Conservation (phyloP, 2,888 invertebrate species). For the Limulus polyphemus region DNA sequence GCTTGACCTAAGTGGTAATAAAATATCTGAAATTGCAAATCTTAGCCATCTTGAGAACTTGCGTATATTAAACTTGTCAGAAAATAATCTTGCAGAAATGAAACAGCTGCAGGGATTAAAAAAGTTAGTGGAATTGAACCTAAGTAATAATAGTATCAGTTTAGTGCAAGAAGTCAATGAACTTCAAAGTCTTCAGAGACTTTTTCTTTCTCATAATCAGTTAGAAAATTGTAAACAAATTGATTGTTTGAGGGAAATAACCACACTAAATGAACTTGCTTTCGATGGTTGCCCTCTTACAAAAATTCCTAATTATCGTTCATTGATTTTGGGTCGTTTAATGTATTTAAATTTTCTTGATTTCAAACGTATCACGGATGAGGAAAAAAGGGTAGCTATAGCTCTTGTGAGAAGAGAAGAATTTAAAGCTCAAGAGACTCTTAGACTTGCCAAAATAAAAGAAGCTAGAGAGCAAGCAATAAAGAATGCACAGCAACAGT, state of each 20-base stretch:
- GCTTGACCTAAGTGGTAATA: conserved; percentile 83
- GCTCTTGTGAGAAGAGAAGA: conserved; percentile 19
- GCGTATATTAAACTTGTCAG: conserved; percentile 83
- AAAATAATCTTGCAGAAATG: conserved; percentile 70
- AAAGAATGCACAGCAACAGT: conserved; percentile 16
- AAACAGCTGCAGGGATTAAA: conserved; percentile 60
- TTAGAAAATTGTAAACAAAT: conserved; percentile 67
- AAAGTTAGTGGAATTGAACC: conserved; percentile 70
- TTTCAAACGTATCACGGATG: conserved; percentile 28
- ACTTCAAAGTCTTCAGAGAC: conserved; percentile 57
- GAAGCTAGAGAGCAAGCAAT: conserved; percentile 20
- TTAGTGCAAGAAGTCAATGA: conserved; percentile 67
- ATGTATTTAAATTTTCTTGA: conserved; percentile 20
- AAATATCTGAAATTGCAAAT: conserved; percentile 60
- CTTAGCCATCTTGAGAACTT: conserved; percentile 54
- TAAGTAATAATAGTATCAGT: conserved; percentile 67
- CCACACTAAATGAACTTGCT: conserved; percentile 64
- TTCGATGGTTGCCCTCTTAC: conserved; percentile 42
- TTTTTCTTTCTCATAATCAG: conserved; percentile 72
- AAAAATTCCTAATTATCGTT: conserved; percentile 18
- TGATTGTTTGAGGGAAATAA: conserved; percentile 62
- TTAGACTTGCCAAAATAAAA: conserved; percentile 19
- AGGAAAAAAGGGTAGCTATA: conserved; percentile 19
- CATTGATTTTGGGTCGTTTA: conserved; percentile 16
- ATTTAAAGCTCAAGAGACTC: conserved; percentile 16